Evolutionary conservation across 37 sponge, comb jelly and placozoan species (phyloP), one percentile per base, ranked within the genome.

Genomic region (Trichoplax adhaerens): DNA sequence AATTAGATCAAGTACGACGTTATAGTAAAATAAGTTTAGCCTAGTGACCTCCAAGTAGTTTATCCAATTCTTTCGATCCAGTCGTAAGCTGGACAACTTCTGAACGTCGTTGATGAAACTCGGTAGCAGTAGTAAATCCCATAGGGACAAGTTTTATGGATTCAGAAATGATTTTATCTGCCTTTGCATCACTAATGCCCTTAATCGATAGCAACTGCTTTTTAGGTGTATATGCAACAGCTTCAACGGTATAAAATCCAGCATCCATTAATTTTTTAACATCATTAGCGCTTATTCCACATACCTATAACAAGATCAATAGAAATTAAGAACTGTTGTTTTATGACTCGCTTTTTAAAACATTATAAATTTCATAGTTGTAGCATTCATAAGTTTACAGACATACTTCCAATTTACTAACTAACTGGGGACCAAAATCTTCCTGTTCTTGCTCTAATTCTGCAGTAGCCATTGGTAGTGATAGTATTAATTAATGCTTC

Each of bases 121-220:
- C 99, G 0, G 99, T 89, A 1, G 99, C 99, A 10, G 99, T 97
- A 49, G 99, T 97, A 85, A 97, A 97, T 6, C 99, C 99, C 99
- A 93, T 95, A 0, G 96, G 92, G 3, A 90, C 93, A 1, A 90
- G 81, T 64, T 95, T 95, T 59, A 89, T 77, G 56, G 99, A 85
- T 56, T 93, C 99, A 61, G 73, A 83, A 65, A 81, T 80, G 56
- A 98, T 87, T 67, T 93, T 98, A 77, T 98, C 99, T 1, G 91
- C 94, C 68, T 98, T 98, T 4, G 94, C 94, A 61, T 98, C 99
- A 75, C 99, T 98, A 64, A 98, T 89, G 5, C 99, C 99, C 93
- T 74, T 98, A 53, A 98, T 98, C 12, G 74, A 52, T 52, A 92
- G 68, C 10, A 98, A 85, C 3, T 87, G 88, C 70, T 98, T 98